Base-by-base conservation (phyloP, 2,888 invertebrate species). In the Tinea pellionella region DNA sequence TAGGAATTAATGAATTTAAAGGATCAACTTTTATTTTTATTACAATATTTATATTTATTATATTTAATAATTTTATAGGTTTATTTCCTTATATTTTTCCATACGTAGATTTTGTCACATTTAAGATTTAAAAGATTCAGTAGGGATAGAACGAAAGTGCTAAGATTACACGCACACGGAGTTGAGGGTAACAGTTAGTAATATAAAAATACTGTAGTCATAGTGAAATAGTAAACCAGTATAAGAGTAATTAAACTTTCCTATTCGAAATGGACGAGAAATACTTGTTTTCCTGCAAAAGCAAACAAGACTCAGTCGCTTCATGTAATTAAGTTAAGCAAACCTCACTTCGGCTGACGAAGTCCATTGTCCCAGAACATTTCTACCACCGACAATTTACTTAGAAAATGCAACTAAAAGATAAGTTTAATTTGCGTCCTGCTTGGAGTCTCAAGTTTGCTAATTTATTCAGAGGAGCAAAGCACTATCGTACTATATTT, bases 401-500 rank as follows among this genome's bases (percentile, higher is more conserved):
- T 47, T 37, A 37, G 37, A n/a, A 37, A 37, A 37, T 37, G 11
- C 37, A 37, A 37, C 37, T 37, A 9, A n/a, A n/a, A 15, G 47
- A 47, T 47, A 32, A 32, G 32, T 57, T 57, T 57, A 32, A 57
- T 57, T 57, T 57, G 13, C 13, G 8, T 29, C 13, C 57, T 55
- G 12, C 12, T 42, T 66, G 70, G 65, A 67, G 68, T 67, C 66
- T 70, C 66, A 69, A 70, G 69, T 70, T 67, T 72, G 74, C 73
- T 78, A 84, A 82, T 81, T 79, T 79, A 81, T 80, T 73, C 76
- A 32, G 53, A 57, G 71, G 67, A 73, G 73, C 69, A 71, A 70
- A 72, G 72, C 73, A 70, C 75, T 74, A 71, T 69, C 71, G 75
- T 77, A 57, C 75, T 75, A 78, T 80, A 81, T 82, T 84, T 83